phyloP scores from a whole-genome alignment of 2,797 vertebrate species.

The Presbytis comata region DNA sequence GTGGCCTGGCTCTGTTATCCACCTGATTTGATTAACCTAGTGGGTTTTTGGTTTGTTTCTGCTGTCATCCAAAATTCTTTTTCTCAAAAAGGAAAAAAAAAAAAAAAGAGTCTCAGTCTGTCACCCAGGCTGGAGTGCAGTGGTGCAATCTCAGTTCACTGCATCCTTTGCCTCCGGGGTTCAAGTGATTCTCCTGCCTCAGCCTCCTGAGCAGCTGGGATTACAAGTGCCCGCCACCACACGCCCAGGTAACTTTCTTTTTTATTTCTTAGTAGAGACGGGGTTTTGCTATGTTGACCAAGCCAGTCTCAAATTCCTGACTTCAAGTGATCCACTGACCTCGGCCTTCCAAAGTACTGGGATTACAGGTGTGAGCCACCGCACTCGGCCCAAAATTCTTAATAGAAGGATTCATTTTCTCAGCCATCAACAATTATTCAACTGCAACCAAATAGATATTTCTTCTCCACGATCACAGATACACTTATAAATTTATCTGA shows the following conservation, averaged over 20 bases:
- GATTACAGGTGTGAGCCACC: not conserved
- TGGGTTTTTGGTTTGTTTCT: not conserved
- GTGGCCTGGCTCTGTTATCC: not conserved
- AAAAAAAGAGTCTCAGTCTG: not conserved
- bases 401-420: conserved; percentile 16
- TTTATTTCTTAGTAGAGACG: not conserved
- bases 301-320: not conserved
- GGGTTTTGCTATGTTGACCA: not conserved
- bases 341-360: not conserved
- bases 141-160: not conserved
- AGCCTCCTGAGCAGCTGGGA: not conserved
- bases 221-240: not conserved
- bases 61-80: not conserved
- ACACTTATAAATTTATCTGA: conserved; percentile 24
- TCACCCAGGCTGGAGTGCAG: not conserved
- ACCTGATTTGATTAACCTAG: not conserved
- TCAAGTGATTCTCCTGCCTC: not conserved
- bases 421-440: conserved; percentile 15
- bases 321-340: not conserved
- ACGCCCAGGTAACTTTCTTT: not conserved
- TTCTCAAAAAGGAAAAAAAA: no score
- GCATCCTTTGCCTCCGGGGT: not conserved
- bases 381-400: not conserved
- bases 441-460: not conserved
- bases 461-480: not conserved